phyloP scores from a whole-genome alignment of 2,113 vertebrate genomes.

The Hassar affinis region DNA sequence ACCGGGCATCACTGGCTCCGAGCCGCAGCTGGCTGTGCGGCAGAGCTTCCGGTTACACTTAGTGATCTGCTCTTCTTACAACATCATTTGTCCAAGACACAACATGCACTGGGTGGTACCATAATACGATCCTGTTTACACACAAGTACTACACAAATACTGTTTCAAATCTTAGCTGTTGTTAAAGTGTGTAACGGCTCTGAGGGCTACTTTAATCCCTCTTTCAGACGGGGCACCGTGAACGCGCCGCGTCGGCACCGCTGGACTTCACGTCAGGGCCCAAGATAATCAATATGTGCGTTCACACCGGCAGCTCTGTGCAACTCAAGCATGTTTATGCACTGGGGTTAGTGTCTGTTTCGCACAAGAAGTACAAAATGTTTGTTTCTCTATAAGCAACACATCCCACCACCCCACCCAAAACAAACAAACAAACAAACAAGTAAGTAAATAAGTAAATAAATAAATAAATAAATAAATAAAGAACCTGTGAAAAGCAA shows the following conservation, averaged over 20 bases:
- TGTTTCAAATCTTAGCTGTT: neutral
- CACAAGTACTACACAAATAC: too few species aligned
- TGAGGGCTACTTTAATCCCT: neutral
- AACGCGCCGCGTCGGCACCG: neutral
- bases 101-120: neutral
- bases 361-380: neutral
- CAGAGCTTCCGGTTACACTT: slow-evolving; percentile 27
- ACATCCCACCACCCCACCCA: too few species aligned
- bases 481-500: too few species aligned
- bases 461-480: too few species aligned
- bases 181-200: neutral
- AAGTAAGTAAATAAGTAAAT: too few species aligned
- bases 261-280: neutral
- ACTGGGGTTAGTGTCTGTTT: neutral
- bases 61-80: slow-evolving; percentile 14
- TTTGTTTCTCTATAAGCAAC: neutral
- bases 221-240: neutral
- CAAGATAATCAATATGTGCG: neutral
- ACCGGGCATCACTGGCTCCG: slow-evolving; percentile 27
- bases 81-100: neutral
- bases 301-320: neutral
- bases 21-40: slow-evolving; percentile 21
- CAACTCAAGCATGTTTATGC: neutral
- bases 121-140: too few species aligned
- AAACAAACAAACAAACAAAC: neutral